phyloP scores from a whole-genome alignment of 2,888 invertebrate genomes.

The Leuctra nigra region DNA sequence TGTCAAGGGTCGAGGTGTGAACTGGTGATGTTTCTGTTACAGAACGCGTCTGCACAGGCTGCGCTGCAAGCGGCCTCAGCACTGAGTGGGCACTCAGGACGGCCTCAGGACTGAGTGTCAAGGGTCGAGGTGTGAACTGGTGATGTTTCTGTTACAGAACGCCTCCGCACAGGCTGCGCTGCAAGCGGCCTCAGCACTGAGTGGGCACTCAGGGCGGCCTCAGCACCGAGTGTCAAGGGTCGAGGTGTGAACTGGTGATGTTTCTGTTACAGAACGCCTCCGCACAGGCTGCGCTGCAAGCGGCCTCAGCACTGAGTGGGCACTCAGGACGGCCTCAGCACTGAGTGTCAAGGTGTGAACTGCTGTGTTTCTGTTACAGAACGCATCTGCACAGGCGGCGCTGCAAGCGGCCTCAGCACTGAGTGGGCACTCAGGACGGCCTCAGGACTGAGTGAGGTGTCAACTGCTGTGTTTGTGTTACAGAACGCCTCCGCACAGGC shows the following conservation, averaged over 20 bases:
- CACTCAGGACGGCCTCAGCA: too few species aligned
- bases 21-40: too few species aligned
- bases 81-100: conserved; percentile 57
- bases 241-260: too few species aligned
- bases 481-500: conserved; percentile 80
- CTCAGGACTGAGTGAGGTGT: conserved; percentile 95
- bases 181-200: conserved; percentile 76
- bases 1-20: too few species aligned
- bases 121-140: too few species aligned
- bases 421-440: conserved; percentile 70
- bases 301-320: conserved; percentile 70
- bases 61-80: conserved; percentile 82
- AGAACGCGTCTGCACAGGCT: conserved; percentile 79
- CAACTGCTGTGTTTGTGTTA: too few species aligned
- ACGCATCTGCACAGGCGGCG: conserved; percentile 76
- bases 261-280: conserved; percentile 80
- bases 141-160: too few species aligned
- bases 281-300: conserved; percentile 79
- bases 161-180: conserved; percentile 79
- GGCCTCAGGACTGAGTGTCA: too few species aligned
- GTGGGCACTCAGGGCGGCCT: conserved; percentile 76
- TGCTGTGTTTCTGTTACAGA: too few species aligned
- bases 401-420: conserved; percentile 79
- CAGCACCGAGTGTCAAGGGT: too few species aligned
- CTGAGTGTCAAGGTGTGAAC: too few species aligned